Conservation (phyloP, 1,140 invertebrate genomes). For the Papilio xuthus region DNA sequence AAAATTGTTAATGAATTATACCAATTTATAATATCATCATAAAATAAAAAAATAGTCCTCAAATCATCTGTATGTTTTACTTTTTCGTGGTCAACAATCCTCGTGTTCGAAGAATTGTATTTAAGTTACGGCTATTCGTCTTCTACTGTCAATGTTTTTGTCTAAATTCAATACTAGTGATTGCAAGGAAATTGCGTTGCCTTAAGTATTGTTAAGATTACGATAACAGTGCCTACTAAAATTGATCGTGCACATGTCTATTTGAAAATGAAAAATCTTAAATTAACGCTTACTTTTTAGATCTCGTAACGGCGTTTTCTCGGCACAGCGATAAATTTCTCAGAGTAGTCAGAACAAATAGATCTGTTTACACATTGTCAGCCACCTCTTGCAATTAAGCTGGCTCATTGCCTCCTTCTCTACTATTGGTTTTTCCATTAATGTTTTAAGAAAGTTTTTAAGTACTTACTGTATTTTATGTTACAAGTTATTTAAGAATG, state of each 20-base stretch:
- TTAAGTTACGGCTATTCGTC: background rate
- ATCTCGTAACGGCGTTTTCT: background rate
- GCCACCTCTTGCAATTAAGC: conserved; percentile 21
- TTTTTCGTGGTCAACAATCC: background rate
- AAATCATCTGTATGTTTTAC: background rate
- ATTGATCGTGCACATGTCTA: background rate
- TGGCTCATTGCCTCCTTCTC: conserved; percentile 4
- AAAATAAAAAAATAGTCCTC: background rate
- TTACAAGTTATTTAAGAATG: background rate
- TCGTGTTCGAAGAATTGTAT: background rate
- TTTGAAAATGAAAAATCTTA: background rate
- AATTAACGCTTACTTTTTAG: background rate
- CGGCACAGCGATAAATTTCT: conserved; percentile 6
- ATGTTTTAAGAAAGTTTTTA: conserved; percentile 3
- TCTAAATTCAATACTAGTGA: no score
- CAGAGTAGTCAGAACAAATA: conserved; percentile 11
- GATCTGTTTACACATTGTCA: conserved; percentile 22
- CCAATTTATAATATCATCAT: no score
- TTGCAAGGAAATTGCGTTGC: no score
- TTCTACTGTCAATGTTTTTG: background rate
- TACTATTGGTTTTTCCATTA: conserved; percentile 2
- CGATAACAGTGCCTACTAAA: background rate
- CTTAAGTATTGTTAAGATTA: no score
- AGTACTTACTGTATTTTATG: background rate
- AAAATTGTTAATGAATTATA: no score